Conservation (phyloP, 2,797 vertebrate genomes). For the Tenualosa thibaudeaui region DNA sequence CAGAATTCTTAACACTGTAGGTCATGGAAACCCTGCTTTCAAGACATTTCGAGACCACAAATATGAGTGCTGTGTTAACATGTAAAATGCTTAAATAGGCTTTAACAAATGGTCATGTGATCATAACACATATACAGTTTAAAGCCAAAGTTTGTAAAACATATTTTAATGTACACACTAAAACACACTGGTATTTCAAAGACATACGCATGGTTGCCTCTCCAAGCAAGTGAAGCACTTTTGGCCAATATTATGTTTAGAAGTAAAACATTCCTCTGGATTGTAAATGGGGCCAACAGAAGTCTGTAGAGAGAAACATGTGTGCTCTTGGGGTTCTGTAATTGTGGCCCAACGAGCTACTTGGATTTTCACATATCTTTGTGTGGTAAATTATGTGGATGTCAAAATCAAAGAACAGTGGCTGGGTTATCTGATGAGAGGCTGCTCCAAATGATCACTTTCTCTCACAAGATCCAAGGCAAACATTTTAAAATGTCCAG, state of each 20-base stretch:
- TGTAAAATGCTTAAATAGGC: slow-evolving; percentile 18
- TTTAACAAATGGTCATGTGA: slow-evolving; percentile 35
- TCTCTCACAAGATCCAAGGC: background rate
- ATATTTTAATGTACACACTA: slow-evolving; percentile 12
- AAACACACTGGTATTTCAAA: background rate
- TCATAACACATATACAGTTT: slow-evolving; percentile 21
- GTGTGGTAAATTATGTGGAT: background rate
- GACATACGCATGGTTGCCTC: background rate
- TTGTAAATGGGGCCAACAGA: background rate
- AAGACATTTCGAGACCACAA: background rate
- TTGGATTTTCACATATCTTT: background rate
- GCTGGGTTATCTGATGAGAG: background rate
- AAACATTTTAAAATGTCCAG: background rate
- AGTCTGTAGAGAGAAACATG: background rate
- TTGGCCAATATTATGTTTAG: background rate
- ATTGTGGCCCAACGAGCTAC: background rate
- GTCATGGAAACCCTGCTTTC: slow-evolving; percentile 26
- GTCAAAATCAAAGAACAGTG: slow-evolving; percentile 2
- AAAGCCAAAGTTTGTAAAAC: slow-evolving; percentile 8
- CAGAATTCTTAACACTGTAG: background rate
- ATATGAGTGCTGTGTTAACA: background rate
- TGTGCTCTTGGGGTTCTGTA: background rate
- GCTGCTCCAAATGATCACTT: background rate
- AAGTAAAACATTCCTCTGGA: slow-evolving; percentile 5
- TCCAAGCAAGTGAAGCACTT: background rate